Evolutionary conservation across 2,113 vertebrate genomes (phyloP), one percentile per base, ranked within the genome.

Genomic region (Callospermophilus lateralis): DNA sequence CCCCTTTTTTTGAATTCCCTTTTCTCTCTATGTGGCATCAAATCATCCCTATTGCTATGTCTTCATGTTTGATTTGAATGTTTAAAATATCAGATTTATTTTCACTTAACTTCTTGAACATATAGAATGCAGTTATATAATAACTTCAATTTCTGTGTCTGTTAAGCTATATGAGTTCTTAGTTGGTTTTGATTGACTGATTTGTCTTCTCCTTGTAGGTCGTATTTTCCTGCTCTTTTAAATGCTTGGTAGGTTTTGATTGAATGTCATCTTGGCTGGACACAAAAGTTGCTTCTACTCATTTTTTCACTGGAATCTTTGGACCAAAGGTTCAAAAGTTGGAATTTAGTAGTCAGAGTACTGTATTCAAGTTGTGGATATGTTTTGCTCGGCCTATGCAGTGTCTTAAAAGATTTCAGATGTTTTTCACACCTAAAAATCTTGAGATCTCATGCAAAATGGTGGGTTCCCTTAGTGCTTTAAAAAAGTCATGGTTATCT

Each of bases 341-440:
- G 53, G 77, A 87, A 90, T 87, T 70, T 45, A 32, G 34, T 70
- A 74, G 86, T 83, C 77, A 63, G 61, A 84, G 45, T 70, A 61
- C 48, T 61, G 24, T 79, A 73, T 55, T 51, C 17, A 42, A 30
- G 53, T 78, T 93, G 73, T 88, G 55, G 67, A 74, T 84, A 3
- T 88, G 48, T 95, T 90, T 65, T 79, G 24, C 28, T 84, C 91
- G 78, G 67, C 67, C 15, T 70, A n/a, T 26, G 39, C 16, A 63
- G 30, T 84, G 39, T 68, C 85, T 90, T 61, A 67, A 91, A 84
- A 63, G 24, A 80, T 76, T 48, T 89, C 74, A 74, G 39, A 68
- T 37, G 34, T 79, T 90, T 93, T 74, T 87, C n/a, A 53, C 39
- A 63, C 34, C 90, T 93, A 68, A 93, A 97, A 94, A 87, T 42